These are phyloP conservation scores for Oppia nitens DNA, from an alignment of 1,140 invertebrate species.

Conservation along the genomic window DNA sequence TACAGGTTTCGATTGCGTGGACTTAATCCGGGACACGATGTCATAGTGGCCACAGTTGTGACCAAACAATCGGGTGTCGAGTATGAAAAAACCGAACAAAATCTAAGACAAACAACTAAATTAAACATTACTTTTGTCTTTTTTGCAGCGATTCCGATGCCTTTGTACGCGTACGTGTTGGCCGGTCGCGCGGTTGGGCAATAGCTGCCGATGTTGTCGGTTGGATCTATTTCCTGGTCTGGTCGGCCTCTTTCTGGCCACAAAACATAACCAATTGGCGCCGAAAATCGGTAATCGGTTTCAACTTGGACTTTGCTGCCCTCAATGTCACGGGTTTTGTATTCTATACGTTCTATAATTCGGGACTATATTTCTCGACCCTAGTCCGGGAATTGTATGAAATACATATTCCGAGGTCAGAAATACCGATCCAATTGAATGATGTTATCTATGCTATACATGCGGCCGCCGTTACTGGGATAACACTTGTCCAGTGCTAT, in stretches of 20 bases:
- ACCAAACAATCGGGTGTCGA: not conserved
- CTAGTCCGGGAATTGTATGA: conserved; percentile 63
- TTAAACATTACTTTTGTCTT: not conserved
- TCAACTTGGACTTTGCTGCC: conserved; percentile 88
- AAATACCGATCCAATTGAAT: conserved; percentile 90
- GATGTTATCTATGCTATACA: conserved; percentile 91
- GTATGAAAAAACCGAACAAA: not conserved
- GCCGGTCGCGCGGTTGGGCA: not conserved
- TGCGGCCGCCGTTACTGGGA: conserved; percentile 59
- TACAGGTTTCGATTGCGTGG: not conserved
- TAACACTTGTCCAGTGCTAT: conserved; percentile 75
- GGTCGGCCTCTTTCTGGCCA: conserved; percentile 97
- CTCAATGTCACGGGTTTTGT: conserved; percentile 84
- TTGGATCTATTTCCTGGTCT: conserved; percentile 94
- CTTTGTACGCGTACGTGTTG: conserved; percentile 6
- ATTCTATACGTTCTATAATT: conserved; percentile 83
- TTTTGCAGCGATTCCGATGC: not conserved
- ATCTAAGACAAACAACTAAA: no score
- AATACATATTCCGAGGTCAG: conserved; percentile 51
- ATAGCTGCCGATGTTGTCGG: conserved; percentile 48
- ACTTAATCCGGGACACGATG: not conserved
- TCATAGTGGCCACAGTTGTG: not conserved
- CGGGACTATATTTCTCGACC: conserved; percentile 66
- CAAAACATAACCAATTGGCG: conserved; percentile 82
- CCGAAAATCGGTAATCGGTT: conserved; percentile 84